phyloP scores from a whole-genome alignment of 2,888 invertebrate species.

The Lomographa bimaculata region DNA sequence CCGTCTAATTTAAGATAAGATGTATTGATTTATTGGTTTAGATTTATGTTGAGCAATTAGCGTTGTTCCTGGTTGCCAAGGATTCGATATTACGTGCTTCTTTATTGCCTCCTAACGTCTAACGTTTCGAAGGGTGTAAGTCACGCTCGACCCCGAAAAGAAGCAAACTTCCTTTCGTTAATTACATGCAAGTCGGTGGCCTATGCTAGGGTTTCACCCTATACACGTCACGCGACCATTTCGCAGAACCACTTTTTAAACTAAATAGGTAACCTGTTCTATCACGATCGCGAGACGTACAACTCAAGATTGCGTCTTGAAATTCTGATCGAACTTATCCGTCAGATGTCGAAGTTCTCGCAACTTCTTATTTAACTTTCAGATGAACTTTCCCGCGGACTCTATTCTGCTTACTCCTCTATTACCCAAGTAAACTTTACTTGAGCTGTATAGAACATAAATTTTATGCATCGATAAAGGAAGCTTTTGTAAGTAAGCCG shows the following conservation, averaged over 20 bases:
- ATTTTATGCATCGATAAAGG: constrained; percentile 37
- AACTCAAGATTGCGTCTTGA: constrained; percentile 42
- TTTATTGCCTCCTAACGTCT: constrained; percentile 62
- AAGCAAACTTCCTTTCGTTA: constrained; percentile 67
- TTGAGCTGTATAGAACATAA: constrained; percentile 25
- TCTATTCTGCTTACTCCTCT: constrained; percentile 35
- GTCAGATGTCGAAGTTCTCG: constrained; percentile 29
- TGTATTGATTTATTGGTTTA: constrained; percentile 22
- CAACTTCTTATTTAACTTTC: constrained; percentile 53
- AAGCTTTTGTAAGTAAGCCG: constrained; percentile 34
- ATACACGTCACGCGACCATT: constrained; percentile 66
- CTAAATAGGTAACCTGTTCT: constrained; percentile 4
- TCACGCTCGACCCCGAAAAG: constrained; percentile 70
- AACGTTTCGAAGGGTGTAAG: constrained; percentile 64
- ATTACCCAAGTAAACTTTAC: constrained; percentile 29
- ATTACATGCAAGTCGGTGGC: constrained; percentile 72
- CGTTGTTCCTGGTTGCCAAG: constrained; percentile 46
- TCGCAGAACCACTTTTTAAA: constrained; percentile 39
- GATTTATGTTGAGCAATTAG: constrained; percentile 36
- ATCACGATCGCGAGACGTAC: constrained; percentile 1
- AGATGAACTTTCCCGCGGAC: constrained; percentile 36
- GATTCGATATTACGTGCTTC: constrained; percentile 55
- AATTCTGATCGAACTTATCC: constrained; percentile 46
- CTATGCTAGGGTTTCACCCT: constrained; percentile 54
- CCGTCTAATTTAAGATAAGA: constrained; percentile 12